Percentiles rank a stretch among this genome's conserved stretches.
These are phyloP conservation scores for Oreochromis tanganicae DNA, from an alignment of 2,113 vertebrate genomes.

Conservation along the genomic window DNA sequence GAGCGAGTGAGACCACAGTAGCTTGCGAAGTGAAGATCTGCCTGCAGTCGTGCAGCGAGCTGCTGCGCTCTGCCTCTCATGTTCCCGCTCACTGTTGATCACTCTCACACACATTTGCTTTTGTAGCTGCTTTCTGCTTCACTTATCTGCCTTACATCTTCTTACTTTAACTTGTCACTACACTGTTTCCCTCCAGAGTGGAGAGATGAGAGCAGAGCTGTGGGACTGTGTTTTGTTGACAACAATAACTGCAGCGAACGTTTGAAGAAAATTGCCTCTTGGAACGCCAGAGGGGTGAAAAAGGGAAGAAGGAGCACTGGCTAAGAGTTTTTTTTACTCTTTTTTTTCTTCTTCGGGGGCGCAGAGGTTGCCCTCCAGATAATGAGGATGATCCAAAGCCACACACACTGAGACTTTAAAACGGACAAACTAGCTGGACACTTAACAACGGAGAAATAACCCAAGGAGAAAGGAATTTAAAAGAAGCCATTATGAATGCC, in stretches of 20 bases:
- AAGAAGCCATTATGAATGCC: slow-evolving; percentile 74
- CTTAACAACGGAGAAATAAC: background rate
- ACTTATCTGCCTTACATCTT: background rate
- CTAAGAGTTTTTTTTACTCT: background rate
- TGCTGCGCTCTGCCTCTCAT: background rate
- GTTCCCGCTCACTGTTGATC: background rate
- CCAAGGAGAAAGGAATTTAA: background rate
- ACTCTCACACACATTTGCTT: background rate
- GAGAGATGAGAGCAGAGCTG: background rate
- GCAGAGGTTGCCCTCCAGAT: background rate
- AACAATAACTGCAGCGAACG: background rate
- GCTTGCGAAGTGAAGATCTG: slow-evolving; percentile 17
- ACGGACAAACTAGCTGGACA: background rate
- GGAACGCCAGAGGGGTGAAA: background rate
- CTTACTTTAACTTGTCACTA: background rate
- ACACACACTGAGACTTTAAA: background rate
- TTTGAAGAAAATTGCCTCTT: background rate
- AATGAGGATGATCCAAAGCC: background rate
- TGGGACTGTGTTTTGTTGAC: background rate
- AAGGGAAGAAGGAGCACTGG: background rate
- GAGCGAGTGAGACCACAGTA: background rate
- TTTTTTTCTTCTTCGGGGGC: background rate
- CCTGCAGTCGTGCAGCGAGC: background rate
- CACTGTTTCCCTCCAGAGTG: background rate
- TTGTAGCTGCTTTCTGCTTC: background rate